Evolutionary conservation across 2,888 invertebrate genomes (phyloP), one percentile per base, ranked within the genome.

Genomic region (Troides oblongomaculatus): DNA sequence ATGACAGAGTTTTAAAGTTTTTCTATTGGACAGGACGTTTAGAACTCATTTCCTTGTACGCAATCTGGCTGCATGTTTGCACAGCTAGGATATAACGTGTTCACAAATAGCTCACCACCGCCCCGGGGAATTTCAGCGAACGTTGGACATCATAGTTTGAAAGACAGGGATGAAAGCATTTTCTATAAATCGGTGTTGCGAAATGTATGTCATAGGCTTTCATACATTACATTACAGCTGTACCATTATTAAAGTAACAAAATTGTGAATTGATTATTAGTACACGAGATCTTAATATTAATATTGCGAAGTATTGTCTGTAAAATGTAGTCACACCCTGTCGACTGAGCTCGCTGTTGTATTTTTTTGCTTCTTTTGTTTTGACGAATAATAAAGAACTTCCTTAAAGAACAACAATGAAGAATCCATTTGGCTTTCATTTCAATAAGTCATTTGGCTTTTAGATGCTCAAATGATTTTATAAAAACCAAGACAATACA

Each of bases 391-490:
- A 64, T 57, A 64, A 64, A 63, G 36, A 57, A 46, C 62, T 25
- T 66, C 25, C 58, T 17, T 62, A 70, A 43, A 46, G 14, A 57
- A 75, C 77, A 78, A 79, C 81, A 77, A 80, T 80, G 79, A 78
- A 78, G 76, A 81, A 84, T 82, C 82, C 83, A 84, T 88, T 88
- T 88, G 88, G 87, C 85, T 82, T 82, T 77, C 74, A 73, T 75
- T 78, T 76, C 80, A 75, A 75, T 81, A 83, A 82, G 84, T 84
- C 87, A 88, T 88, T 86, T 84, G 79, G 81, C 78, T 83, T 81
- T 83, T 86, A 84, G 88, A 86, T 86, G 88, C 85, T 86, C 81
- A 86, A 88, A 87, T 88, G 85, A 88, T 87, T 86, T 81, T 80
- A 79, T 77, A 36, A 66, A 81, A 85, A 58, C 23, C 25, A 58